Conservation (phyloP, 2,888 invertebrate species). For the Zygothrica quintamaculata region DNA sequence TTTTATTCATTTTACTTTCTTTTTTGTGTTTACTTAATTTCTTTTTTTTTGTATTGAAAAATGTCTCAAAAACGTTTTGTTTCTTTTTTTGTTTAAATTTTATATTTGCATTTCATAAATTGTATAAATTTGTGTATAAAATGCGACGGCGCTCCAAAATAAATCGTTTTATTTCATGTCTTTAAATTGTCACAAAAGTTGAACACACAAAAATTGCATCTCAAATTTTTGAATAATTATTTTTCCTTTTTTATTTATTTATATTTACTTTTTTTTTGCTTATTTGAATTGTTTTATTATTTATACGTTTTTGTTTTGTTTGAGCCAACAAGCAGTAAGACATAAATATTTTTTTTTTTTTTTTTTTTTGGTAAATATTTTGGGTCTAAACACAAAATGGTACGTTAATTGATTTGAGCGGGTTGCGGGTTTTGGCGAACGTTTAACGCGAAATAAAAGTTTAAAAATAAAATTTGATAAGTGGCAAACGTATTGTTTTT, state of each 20-base stretch:
- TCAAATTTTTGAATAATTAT: constrained; percentile 4
- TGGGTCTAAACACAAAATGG: constrained; percentile 55
- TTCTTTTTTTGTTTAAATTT: neutral
- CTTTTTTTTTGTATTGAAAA: constrained; percentile 17
- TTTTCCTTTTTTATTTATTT: constrained; percentile 26
- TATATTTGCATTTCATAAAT: constrained; percentile 3
- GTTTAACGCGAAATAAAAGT: constrained; percentile 51
- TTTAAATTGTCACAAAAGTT: constrained; percentile 27
- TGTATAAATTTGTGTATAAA: constrained; percentile 24
- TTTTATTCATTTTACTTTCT: neutral
- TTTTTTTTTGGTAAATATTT: constrained; percentile 55
- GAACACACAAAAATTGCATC: constrained; percentile 14
- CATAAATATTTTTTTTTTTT: constrained; percentile 14
- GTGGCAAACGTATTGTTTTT: constrained; percentile 65
- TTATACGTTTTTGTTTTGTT: neutral
- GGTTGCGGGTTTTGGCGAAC: constrained; percentile 9
- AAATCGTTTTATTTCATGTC: constrained; percentile 37
- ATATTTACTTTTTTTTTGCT: neutral
- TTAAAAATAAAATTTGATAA: constrained; percentile 60
- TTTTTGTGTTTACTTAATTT: neutral
- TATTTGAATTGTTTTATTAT: constrained; percentile 1
- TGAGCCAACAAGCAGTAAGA: neutral
- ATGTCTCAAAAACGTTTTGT: constrained; percentile 36
- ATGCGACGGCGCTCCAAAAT: constrained; percentile 5
- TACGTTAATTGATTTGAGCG: neutral